Percentiles rank a stretch among this genome's conserved stretches.
phyloP scores from a whole-genome alignment of 2,113 vertebrate species.

The Rhipidura dahli region DNA sequence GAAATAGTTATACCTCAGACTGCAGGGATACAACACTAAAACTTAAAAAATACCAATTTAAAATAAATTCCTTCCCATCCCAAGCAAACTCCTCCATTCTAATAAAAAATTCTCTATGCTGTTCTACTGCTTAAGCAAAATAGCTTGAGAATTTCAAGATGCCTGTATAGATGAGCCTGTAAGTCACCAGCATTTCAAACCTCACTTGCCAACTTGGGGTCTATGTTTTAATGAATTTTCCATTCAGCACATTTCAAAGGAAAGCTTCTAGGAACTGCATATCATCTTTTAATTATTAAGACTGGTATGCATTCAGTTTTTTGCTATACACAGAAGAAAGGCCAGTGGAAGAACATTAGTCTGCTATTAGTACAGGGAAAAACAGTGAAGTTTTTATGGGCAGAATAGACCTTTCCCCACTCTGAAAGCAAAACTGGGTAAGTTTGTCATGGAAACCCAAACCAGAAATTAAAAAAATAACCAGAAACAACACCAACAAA shows the following conservation, averaged over 20 bases:
- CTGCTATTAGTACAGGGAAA: not conserved
- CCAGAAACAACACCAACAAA: not conserved
- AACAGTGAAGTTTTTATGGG: not conserved
- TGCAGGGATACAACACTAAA: not conserved
- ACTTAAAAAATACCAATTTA: not conserved
- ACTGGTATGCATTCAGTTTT: not conserved
- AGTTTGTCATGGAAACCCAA: not conserved
- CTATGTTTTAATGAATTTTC: not conserved
- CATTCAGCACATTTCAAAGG: not conserved
- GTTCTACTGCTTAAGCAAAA: not conserved
- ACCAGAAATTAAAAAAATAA: not conserved
- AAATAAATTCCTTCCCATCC: not conserved
- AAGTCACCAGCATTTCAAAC: not conserved
- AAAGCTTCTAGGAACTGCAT: not conserved
- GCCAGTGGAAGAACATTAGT: not conserved
- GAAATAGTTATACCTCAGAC: not conserved
- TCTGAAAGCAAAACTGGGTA: not conserved
- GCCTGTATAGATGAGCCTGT: not conserved
- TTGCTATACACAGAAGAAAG: not conserved
- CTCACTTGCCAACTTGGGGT: not conserved
- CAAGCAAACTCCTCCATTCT: rapidly evolving
- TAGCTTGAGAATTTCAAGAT: not conserved
- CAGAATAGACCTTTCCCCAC: not conserved
- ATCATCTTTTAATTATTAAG: not conserved
- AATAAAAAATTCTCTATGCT: not conserved